Base-by-base conservation (phyloP, 2,113 vertebrate genomes). In the Peromyscus leucopus region DNA sequence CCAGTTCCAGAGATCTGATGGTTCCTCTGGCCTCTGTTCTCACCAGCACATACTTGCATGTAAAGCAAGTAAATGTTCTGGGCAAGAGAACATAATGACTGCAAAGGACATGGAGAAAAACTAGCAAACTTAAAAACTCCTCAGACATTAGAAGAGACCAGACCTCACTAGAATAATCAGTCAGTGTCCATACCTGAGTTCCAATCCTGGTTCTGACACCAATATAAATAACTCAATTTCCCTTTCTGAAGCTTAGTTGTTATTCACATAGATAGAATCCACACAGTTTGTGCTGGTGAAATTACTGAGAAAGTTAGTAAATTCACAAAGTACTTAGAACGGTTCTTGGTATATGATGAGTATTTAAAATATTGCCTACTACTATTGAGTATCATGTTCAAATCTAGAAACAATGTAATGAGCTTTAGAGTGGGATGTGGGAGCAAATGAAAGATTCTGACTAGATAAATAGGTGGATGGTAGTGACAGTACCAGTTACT, bases 371-470 rank as follows among this genome's bases (percentile, higher is more conserved):
- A n/a, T n/a, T n/a, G n/a, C n/a, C n/a, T n/a, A n/a, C n/a, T n/a
- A n/a, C 51, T 46, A 72, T 48, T 36, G 19, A 82, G 24, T 75
- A 1, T 61, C 51, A 79, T n/a, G 19, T 57, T 65, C 88, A 85
- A 96, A 95, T 96, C 63, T 65, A 97, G 75, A 93, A 95, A 90
- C 42, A 93, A 63, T 39, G 46, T 21, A 78, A 55, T 67, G 31
- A n/a, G 67, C 59, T 79, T 3, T 51, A 82, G 46, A 57, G 84
- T 42, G 2, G 17, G 39, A 39, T 76, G 6, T 42, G 33, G 71
- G 4, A 75, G 79, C 76, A 76, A 84, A 24, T 8, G n/a, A 33
- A 7, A 94, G 22, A 90, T 8, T 33, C 74, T 46, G 51, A 26
- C 59, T 36, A 17, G 57, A 57, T 55, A 63, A 63, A 63, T 13